Evolutionary conservation across 2,797 vertebrate species (phyloP).

Genomic region (Phataginus tetradactyla): DNA sequence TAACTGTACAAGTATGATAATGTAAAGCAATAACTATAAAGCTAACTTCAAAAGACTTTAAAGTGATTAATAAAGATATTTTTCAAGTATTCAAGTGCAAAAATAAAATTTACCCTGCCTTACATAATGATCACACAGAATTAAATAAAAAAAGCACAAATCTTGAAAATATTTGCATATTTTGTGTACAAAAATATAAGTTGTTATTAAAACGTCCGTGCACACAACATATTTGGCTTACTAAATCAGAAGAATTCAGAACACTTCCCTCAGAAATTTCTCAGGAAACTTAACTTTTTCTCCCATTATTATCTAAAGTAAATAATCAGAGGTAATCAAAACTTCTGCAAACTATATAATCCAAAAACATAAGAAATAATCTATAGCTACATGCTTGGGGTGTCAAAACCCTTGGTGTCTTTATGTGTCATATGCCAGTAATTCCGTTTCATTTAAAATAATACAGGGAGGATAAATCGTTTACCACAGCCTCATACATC

Average conservation of each 20-base stretch:
- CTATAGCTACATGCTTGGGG: constrained; percentile 65
- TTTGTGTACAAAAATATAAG: not conserved
- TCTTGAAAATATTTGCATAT: not conserved
- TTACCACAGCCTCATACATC: constrained; percentile 49
- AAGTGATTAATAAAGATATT: not conserved
- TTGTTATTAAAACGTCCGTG: not conserved
- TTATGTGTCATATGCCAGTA: not conserved
- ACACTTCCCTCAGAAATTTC: not conserved
- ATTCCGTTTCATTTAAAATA: constrained; percentile 76
- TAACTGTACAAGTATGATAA: not conserved
- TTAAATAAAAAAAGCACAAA: constrained; percentile 21
- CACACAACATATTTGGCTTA: not conserved
- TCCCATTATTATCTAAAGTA: not conserved
- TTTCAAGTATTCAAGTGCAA: not conserved
- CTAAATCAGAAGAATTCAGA: constrained; percentile 12
- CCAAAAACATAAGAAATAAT: constrained; percentile 55
- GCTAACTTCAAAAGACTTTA: constrained; percentile 5
- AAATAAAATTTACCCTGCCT: constrained; percentile 31
- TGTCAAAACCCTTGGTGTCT: constrained; percentile 62
- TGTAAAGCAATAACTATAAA: constrained; percentile 5
- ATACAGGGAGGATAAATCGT: constrained; percentile 68
- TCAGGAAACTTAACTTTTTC: constrained; percentile 23
- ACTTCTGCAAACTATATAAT: not conserved
- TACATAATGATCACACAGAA: constrained; percentile 7
- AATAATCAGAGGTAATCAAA: constrained; percentile 41